Evolutionary conservation across 2,797 vertebrate genomes (phyloP).

Genomic region (Sebastes umbrosus): DNA sequence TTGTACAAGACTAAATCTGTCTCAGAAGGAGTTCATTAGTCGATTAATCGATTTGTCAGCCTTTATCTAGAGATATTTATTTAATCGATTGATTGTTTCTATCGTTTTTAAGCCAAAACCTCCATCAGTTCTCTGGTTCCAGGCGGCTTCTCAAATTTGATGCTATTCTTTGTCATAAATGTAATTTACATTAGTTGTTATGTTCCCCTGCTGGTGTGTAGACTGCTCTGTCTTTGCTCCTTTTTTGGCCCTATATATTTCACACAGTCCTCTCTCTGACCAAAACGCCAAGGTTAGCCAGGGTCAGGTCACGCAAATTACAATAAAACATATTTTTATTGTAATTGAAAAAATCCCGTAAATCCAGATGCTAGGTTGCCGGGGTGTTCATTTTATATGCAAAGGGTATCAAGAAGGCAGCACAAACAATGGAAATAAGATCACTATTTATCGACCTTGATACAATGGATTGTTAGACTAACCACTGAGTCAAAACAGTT

Average conservation of each 20-base stretch:
- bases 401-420: background rate
- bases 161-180: background rate
- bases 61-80: background rate
- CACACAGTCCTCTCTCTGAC: background rate
- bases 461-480: background rate
- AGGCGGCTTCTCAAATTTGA: background rate
- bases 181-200: background rate
- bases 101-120: background rate
- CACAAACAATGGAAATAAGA: background rate
- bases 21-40: background rate
- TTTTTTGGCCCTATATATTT: background rate
- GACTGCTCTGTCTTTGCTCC: background rate
- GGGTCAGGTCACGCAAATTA: background rate
- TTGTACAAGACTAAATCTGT: background rate
- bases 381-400: background rate
- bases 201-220: background rate
- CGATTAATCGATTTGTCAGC: background rate
- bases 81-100: accelerated
- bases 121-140: background rate
- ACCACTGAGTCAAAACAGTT: conserved; percentile 13
- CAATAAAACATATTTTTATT: background rate
- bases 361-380: conserved; percentile 2
- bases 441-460: background rate
- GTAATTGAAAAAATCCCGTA: background rate
- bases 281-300: background rate